Conservation (phyloP, 2,888 invertebrate species). For the Heliothis peltigera region DNA sequence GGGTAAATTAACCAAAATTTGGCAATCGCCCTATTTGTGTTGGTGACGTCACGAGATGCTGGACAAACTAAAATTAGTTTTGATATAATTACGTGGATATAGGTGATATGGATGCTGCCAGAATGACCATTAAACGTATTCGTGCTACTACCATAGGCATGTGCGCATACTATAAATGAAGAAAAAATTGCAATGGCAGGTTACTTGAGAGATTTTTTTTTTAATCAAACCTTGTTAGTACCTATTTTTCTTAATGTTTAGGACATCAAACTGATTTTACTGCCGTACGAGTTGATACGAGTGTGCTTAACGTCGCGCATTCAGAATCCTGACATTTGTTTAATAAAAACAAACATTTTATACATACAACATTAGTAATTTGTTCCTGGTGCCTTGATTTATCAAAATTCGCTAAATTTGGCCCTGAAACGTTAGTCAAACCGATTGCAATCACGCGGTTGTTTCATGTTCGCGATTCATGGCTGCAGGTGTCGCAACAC, state of each 20-base stretch:
- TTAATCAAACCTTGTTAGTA: too few species aligned
- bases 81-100: slow-evolving; percentile 12
- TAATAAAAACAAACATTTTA: background rate
- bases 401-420: slow-evolving; percentile 19
- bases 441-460: slow-evolving; percentile 29
- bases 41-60: slow-evolving; percentile 39
- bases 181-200: too few species aligned
- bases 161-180: too few species aligned
- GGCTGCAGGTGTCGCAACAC: slow-evolving; percentile 33
- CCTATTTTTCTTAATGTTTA: too few species aligned
- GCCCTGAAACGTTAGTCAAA: slow-evolving; percentile 42
- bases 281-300: too few species aligned
- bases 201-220: too few species aligned
- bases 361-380: background rate
- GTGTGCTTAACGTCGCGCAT: too few species aligned
- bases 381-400: slow-evolving; percentile 24
- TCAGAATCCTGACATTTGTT: too few species aligned
- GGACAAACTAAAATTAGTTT: slow-evolving; percentile 45
- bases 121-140: too few species aligned
- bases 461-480: slow-evolving; percentile 18
- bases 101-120: background rate
- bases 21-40: slow-evolving; percentile 63
- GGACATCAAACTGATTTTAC: too few species aligned
- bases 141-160: too few species aligned
- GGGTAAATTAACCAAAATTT: slow-evolving; percentile 47